Evolutionary conservation across 2,888 invertebrate genomes (phyloP), one percentile per base, ranked within the genome.

Genomic region (Drosophila pegasa): DNA sequence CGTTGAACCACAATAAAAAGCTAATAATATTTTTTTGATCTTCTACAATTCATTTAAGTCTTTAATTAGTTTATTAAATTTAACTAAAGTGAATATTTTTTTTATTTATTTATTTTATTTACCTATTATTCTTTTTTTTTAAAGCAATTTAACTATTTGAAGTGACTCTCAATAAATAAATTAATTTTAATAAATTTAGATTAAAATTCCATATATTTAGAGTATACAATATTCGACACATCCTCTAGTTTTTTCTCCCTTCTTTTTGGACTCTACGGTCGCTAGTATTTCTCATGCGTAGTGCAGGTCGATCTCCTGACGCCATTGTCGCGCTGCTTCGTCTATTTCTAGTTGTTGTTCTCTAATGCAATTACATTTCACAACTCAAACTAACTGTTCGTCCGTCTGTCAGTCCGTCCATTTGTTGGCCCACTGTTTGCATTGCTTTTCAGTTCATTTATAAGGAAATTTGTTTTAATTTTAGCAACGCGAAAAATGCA

Each of bases 381-480:
- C 66, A 70, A 68, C 65, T 78, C 43, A 56, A 60, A 35, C 63
- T 62, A 56, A 55, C 52, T 58, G 63, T 43, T 16, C 22, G 41
- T n/a, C 37, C 8, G 18, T 18, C 43, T 6, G 18, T 14, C 61
- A 5, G 41, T 35, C 31, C 16, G 22, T 22, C 33, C 35, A 75
- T 64, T 67, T 78, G 78, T 64, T 70, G 78, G 65, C 82, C 79
- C 88, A 82, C 66, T 85, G 79, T 71, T 55, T 60, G 82, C 14
- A 35, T 60, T 29, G 68, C 48, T 63, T 65, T 45, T 43, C 55
- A 33, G 54, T 27, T 29, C 66, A 54, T 78, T 74, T 87, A 61
- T 63, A 75, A 66, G 67, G 58, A 82, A 72, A 75, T 66, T 50
- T 33, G 9, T 64, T 56, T 59, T 67, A 71, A 68, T 65, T 83